Evolutionary conservation across 2,797 vertebrate genomes (phyloP).

Genomic region (Setipinna tenuifilis): DNA sequence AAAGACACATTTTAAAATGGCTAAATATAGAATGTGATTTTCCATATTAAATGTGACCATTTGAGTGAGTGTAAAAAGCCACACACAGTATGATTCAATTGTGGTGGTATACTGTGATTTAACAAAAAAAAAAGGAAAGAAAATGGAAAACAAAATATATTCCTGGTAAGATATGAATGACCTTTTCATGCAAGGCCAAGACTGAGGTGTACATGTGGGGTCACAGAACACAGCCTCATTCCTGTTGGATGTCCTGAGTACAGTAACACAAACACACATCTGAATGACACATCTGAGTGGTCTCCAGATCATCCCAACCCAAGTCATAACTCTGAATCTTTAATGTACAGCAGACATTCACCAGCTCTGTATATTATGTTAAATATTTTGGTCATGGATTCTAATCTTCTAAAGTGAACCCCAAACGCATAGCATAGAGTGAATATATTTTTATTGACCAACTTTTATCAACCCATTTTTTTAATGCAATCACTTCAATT

Average conservation of each 20-base stretch:
- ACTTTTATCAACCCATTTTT: background rate
- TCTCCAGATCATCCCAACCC: too few relatives aligned
- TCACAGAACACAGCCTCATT: too few relatives aligned
- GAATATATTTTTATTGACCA: background rate
- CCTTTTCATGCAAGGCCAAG: background rate
- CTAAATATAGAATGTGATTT: background rate
- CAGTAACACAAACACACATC: too few relatives aligned
- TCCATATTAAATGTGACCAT: background rate
- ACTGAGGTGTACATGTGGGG: too few relatives aligned
- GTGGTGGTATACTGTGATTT: background rate
- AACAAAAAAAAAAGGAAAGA: background rate
- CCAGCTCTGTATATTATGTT: background rate
- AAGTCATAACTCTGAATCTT: too few relatives aligned
- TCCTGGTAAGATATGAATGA: background rate
- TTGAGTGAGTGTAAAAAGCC: background rate
- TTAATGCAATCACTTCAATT: background rate
- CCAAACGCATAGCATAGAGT: background rate
- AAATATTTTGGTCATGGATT: background rate
- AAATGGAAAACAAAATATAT: background rate
- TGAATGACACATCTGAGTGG: too few relatives aligned
- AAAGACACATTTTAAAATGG: background rate
- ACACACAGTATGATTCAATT: background rate
- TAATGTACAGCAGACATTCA: background rate
- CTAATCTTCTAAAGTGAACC: background rate
- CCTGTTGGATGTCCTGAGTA: too few relatives aligned